Conservation (phyloP, 2,113 vertebrate species). For the Gambusia holbrooki region DNA sequence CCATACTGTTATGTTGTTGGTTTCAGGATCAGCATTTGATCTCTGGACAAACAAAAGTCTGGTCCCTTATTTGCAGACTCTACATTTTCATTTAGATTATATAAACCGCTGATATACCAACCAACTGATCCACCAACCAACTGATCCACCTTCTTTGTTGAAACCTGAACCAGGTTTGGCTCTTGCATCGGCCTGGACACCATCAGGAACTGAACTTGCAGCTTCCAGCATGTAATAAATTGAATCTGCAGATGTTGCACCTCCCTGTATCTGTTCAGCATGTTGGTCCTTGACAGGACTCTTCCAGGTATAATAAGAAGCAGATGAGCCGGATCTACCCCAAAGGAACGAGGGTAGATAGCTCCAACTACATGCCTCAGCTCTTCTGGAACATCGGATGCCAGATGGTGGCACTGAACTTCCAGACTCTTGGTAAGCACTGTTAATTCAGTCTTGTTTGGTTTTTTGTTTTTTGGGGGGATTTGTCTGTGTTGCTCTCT, state of each 20-base stretch:
- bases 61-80: too few species aligned
- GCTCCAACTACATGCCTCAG: constrained; percentile 94
- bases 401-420: constrained; percentile 93
- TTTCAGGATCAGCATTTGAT: neutral
- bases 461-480: too few species aligned
- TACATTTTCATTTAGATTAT: too few species aligned
- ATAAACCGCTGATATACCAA: neutral
- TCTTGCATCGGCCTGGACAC: neutral
- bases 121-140: neutral
- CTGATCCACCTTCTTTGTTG: neutral
- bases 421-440: constrained; percentile 88
- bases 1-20: neutral
- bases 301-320: constrained; percentile 90
- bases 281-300: constrained; percentile 36
- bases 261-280: neutral
- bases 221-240: constrained; percentile 1
- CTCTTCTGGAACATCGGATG: constrained; percentile 94
- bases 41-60: too few species aligned
- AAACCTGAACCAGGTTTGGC: neutral
- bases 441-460: neutral
- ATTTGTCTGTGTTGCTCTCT: neutral
- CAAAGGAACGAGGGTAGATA: constrained; percentile 92
- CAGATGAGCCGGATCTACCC: constrained; percentile 93
- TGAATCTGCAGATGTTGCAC: neutral
- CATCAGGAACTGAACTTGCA: neutral